Evolutionary conservation across 2,113 vertebrate genomes (phyloP).

Genomic region (Aspiorhynchus laticeps): DNA sequence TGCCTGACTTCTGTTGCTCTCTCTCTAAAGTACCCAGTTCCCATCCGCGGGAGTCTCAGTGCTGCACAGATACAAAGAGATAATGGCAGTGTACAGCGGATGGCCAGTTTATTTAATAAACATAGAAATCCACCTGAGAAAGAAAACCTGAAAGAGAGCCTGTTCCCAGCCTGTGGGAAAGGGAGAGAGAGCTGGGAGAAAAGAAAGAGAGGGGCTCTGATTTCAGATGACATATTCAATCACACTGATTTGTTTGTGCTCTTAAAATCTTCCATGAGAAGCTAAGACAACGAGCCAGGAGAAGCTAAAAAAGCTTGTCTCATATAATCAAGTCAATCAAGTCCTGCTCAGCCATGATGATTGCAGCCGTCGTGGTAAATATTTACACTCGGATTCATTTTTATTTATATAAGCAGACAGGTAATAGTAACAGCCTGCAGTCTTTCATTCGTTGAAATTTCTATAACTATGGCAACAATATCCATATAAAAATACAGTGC

Average conservation of each 20-base stretch:
- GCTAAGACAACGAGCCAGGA: background rate
- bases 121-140: constrained; percentile 64
- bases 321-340: constrained; percentile 82
- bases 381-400: background rate
- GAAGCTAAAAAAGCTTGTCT: constrained; percentile 49
- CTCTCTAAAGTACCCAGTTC: constrained; percentile 56
- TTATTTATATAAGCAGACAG: constrained; percentile 40
- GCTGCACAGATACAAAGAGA: constrained; percentile 60
- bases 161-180: constrained; percentile 43
- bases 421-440: constrained; percentile 4
- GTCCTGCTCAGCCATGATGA: constrained; percentile 73
- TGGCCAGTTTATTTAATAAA: constrained; percentile 78
- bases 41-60: constrained; percentile 65
- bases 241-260: constrained; percentile 82
- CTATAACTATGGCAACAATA: background rate
- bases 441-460: constrained; percentile 12
- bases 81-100: constrained; percentile 72
- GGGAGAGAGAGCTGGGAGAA: constrained; percentile 19
- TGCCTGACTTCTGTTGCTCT: constrained; percentile 21
- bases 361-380: constrained; percentile 61
- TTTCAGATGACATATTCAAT: constrained; percentile 71
- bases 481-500: background rate
- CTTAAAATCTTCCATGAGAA: constrained; percentile 72
- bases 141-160: constrained; percentile 38
- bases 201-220: constrained; percentile 35